A percentile compares a stretch with the other conserved stretches of the same genome.
phyloP scores from a whole-genome alignment of 2,797 vertebrate genomes.

The Mus minutoides region DNA sequence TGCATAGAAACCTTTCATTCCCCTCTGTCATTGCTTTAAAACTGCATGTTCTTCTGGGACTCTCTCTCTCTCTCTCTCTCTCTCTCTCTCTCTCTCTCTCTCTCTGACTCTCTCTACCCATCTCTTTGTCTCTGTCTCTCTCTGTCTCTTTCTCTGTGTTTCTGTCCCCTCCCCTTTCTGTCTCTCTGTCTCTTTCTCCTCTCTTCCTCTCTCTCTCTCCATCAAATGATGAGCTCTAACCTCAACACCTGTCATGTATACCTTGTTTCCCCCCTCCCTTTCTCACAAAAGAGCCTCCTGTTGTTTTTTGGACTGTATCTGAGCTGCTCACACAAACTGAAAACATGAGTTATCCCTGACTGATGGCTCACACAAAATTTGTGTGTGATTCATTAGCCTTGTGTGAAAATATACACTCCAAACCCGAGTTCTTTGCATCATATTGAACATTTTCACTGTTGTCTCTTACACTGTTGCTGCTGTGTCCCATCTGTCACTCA shows the following conservation, averaged over 20 bases:
- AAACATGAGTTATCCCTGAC: not conserved
- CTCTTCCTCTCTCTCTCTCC: not conserved
- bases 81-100: not conserved
- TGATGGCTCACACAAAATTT: not conserved
- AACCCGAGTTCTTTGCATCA: not conserved
- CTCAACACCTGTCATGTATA: not conserved
- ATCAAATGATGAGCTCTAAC: not conserved
- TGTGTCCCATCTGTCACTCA: accelerated
- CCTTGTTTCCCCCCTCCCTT: not conserved
- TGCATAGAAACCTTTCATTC: constrained; percentile 63
- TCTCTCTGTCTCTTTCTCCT: not conserved
- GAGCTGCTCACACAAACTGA: not conserved
- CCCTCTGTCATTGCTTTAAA: constrained; percentile 63
- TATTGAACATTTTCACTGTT: accelerated
- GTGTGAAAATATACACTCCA: not conserved
- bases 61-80: not conserved
- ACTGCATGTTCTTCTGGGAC: not conserved
- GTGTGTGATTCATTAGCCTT: not conserved
- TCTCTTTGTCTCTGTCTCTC: not conserved
- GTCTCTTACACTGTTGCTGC: not conserved
- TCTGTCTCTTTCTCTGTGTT: not conserved
- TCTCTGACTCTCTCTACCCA: not conserved
- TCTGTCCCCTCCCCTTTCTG: not conserved
- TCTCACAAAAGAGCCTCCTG: not conserved
- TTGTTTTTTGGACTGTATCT: not conserved